Conservation (phyloP, 2,888 invertebrate species). For the Drosophila paramelanica region DNA sequence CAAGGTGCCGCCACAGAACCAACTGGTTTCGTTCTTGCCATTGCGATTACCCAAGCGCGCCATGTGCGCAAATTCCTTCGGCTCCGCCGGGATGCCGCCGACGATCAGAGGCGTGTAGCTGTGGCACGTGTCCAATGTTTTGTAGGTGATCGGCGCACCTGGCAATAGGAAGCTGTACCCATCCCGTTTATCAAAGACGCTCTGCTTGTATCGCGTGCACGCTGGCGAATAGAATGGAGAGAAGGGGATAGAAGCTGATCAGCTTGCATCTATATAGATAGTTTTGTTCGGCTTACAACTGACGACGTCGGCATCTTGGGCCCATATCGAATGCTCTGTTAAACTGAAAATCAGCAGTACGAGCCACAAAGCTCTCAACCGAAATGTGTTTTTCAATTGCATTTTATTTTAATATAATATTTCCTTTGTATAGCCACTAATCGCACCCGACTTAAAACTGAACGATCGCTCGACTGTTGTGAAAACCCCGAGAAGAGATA, state of each 20-base stretch:
- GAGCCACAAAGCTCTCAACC: too few species aligned
- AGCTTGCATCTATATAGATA: too few species aligned
- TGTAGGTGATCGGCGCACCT: slow-evolving; percentile 55
- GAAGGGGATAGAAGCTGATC: too few species aligned
- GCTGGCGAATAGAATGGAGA: slow-evolving; percentile 34
- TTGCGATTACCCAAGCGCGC: slow-evolving; percentile 67
- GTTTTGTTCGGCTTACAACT: too few species aligned
- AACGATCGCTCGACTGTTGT: too few species aligned
- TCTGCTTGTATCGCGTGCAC: slow-evolving; percentile 63
- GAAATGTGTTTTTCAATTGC: too few species aligned
- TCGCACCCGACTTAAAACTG: slow-evolving; percentile 15
- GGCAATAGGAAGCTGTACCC: slow-evolving; percentile 62
- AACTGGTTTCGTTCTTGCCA: slow-evolving; percentile 40
- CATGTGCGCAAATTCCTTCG: slow-evolving; percentile 82
- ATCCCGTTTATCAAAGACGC: slow-evolving; percentile 66
- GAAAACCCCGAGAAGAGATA: background rate
- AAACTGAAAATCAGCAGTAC: too few species aligned
- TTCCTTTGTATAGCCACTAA: background rate
- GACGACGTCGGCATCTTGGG: too few species aligned
- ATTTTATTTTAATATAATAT: background rate
- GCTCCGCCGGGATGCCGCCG: slow-evolving; percentile 73
- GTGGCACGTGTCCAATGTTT: slow-evolving; percentile 84
- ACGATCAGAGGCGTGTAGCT: slow-evolving; percentile 85
- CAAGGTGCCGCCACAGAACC: slow-evolving; percentile 81
- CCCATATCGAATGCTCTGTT: too few species aligned